Evolutionary conservation across 2,797 vertebrate genomes (phyloP).

Genomic region (Gouania willdenowi): DNA sequence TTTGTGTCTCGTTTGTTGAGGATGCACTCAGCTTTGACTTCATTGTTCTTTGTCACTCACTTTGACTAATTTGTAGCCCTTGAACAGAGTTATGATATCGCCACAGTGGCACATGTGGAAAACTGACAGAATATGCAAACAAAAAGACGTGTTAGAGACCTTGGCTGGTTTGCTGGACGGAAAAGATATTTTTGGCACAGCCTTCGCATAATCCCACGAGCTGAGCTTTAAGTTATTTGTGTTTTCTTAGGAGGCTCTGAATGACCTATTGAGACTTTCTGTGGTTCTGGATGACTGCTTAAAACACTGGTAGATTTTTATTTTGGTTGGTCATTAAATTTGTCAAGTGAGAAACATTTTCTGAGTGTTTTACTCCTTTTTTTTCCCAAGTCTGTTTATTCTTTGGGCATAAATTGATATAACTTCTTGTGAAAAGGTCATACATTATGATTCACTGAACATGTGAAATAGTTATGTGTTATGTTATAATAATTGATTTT

Average conservation of each 20-base stretch:
- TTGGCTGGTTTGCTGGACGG: slow-evolving; percentile 12
- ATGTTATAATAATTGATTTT: too few species aligned
- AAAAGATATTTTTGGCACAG: not conserved
- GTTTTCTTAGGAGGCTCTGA: slow-evolving; percentile 8
- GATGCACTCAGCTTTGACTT: too few species aligned
- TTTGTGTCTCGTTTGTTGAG: too few species aligned
- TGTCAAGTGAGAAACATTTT: not conserved
- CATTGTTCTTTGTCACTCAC: slow-evolving; percentile 47
- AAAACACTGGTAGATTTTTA: not conserved
- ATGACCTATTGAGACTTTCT: slow-evolving; percentile 2
- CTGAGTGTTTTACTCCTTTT: too few species aligned
- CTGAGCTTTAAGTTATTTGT: slow-evolving; percentile 22
- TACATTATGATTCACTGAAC: too few species aligned
- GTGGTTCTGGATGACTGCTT: slow-evolving; percentile 23
- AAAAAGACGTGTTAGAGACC: slow-evolving; percentile 21
- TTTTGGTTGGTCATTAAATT: slow-evolving; percentile 7
- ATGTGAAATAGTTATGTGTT: too few species aligned
- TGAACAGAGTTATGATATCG: slow-evolving; percentile 41
- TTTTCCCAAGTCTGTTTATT: not conserved
- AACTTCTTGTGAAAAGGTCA: too few species aligned
- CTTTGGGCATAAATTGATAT: too few species aligned
- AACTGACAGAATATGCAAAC: slow-evolving; percentile 26
- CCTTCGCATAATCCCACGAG: slow-evolving; percentile 20
- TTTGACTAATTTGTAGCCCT: slow-evolving; percentile 59
- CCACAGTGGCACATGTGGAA: slow-evolving; percentile 22